Evolutionary conservation across 1,140 invertebrate genomes (phyloP).

Genomic region (Megalonaias nervosa): DNA sequence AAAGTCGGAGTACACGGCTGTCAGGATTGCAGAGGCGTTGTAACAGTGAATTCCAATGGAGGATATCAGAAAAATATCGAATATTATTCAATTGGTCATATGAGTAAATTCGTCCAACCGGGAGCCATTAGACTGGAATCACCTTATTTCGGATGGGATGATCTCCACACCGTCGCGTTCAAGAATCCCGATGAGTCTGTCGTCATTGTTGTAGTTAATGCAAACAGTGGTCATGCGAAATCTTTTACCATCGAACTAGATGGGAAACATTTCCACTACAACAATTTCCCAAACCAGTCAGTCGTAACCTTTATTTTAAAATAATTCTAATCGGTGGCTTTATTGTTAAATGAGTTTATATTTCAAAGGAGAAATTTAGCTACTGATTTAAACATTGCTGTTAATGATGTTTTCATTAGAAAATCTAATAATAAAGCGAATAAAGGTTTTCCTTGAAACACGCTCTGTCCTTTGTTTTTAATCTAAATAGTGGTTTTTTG

Average conservation of each 20-base stretch:
- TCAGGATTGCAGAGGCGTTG: conserved; percentile 44
- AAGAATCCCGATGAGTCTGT: conserved; percentile 41
- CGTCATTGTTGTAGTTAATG: conserved; percentile 40
- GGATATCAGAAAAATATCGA: conserved; percentile 42
- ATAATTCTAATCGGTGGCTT: too few species aligned
- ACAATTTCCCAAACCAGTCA: conserved; percentile 24
- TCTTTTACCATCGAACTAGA: conserved; percentile 18
- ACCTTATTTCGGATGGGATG: conserved; percentile 28
- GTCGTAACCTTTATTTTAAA: conserved; percentile 21
- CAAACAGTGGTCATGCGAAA: conserved; percentile 8
- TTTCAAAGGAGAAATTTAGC: too few species aligned
- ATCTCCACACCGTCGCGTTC: conserved; percentile 41
- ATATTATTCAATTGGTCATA: conserved; percentile 48
- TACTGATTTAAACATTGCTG: too few species aligned
- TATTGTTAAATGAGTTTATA: too few species aligned
- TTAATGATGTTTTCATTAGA: too few species aligned
- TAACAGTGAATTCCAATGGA: conserved; percentile 34
- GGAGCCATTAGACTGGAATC: conserved; percentile 44
- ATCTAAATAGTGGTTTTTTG: too few species aligned
- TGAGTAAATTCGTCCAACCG: conserved; percentile 46
- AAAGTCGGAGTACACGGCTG: conserved; percentile 41
- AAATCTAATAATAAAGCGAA: too few species aligned
- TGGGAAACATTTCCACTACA: conserved; percentile 24
- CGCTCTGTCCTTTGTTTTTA: too few species aligned
- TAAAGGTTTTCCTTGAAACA: too few species aligned